Base-by-base conservation (phyloP, 2,113 vertebrate genomes). In the Tenebrosternarchus preto region DNA sequence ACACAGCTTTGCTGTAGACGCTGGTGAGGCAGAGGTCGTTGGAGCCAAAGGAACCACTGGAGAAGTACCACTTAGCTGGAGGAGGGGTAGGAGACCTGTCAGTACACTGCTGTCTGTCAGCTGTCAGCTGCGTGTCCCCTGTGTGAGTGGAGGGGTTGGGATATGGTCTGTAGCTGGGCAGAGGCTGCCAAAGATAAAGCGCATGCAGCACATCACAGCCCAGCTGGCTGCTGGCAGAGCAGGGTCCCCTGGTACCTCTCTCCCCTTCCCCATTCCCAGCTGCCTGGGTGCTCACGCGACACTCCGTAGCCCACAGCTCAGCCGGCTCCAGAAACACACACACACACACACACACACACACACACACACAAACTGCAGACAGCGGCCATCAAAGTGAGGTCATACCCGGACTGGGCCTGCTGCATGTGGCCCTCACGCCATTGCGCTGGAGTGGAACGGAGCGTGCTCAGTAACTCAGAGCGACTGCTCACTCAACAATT, bases 41-140 rank as follows among this genome's bases (percentile, higher is more conserved):
- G 17, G 57, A 71, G 68, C 64, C 43, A 53, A 39, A 36, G 5
- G 76, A 17, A 69, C 64, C 82, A 76, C 82, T 36, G 77, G 36
- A 60, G 78, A 84, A 74, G 64, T 79, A 81, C 57, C 22, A 76
- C 76, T 77, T 76, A 66, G 82, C 61, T 36, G 3, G 66, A 60
- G 72, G 78, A 81, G 76, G n/a, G 25, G 39, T 3, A 12, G 19
- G 87, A 78, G 77, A 80, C 46, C 63, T 73, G 67, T 20, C 69
- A 80, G 78, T 83, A 82, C 70, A 80, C 83, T 76, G 83, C 80
- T 86, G 74, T 83, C 85, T 88, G 88, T 91, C 89, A 91, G 84
- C 86, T 90, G 89, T 90, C 92, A 91, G 80, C 57, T 59, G 59
- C 77, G 72, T 68, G 50, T 84, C 80, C 57, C 75, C 83, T 56